Base-by-base conservation (phyloP, 2,888 invertebrate genomes). In the Mimumesa dahlbomi region DNA sequence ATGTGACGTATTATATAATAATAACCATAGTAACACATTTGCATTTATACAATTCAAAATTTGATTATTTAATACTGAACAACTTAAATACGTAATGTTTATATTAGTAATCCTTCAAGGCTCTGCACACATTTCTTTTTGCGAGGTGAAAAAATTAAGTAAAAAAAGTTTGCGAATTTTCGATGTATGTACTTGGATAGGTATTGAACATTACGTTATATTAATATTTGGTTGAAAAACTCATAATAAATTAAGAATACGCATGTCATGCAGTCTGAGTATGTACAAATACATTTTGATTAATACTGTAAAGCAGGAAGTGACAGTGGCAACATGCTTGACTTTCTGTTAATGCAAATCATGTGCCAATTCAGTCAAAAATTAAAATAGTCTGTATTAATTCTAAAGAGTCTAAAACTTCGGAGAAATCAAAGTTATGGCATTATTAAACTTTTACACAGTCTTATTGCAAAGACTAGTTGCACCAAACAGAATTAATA, bases 221-320 rank as follows among this genome's bases (percentile, higher is more conserved):
- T 70, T 69, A 61, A 61, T 61, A 72, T 72, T 72, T 72, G 72
- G 72, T 72, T 64, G 16, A 61, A 29, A 53, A 68, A 22, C 57
- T 43, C 22, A 68, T 53, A 69, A 72, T 69, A 69, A 69, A 63
- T 69, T 59, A 72, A 69, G 25, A 46, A 52, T 72, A 72, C 59
- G 56, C 46, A 22, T 64, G 54, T 56, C 43, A 58, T 68, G 67
- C 34, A 61, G 22, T 16, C 61, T 16, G 53, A 56, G 42, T 73
- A 74, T 68, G 18, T 74, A 75, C 69, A 75, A 70, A 40, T 58
- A 66, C 66, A 58, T 54, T 72, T 71, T 61, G 62, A 59, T 66
- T 75, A 75, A 75, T 75, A 75, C 75, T 75, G 75, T 59, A 53
- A 70, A 63, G 43, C 34, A 74, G 69, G 66, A 69, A 69, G 66